A percentile compares a stretch with the other conserved stretches of the same genome.
phyloP scores from a whole-genome alignment of 2,797 vertebrate species.

The Glyptemys insculpta region DNA sequence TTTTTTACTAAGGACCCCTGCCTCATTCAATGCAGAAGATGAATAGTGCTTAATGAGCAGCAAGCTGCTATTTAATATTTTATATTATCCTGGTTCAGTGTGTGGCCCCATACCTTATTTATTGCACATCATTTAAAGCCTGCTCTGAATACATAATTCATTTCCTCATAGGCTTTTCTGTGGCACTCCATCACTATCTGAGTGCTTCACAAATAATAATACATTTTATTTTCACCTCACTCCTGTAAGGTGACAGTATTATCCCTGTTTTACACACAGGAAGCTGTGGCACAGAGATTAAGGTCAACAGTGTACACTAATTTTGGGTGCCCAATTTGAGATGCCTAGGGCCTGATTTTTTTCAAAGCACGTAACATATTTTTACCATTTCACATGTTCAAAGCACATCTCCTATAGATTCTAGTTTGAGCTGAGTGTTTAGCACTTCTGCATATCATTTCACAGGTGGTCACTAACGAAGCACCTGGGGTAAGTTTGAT shows the following conservation, averaged over 20 bases:
- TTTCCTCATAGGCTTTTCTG: neutral
- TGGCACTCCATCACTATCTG: neutral
- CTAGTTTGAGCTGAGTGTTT: neutral
- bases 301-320: neutral
- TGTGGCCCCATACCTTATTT: neutral
- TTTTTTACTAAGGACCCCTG: no score
- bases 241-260: neutral
- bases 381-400: neutral
- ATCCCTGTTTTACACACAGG: neutral
- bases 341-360: rapidly evolving
- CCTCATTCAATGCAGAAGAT: neutral
- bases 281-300: neutral
- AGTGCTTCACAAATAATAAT: neutral
- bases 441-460: neutral
- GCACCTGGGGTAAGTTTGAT: neutral
- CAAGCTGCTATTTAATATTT: neutral
- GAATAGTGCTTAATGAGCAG: neutral
- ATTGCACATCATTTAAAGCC: neutral
- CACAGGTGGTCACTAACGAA: no score
- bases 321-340: neutral
- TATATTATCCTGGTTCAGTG: neutral
- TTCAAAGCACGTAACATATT: neutral
- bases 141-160: neutral
- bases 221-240: neutral
- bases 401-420: neutral